A percentile compares a stretch with the other conserved stretches of the same genome.
phyloP scores from a whole-genome alignment of 2,888 invertebrate species.

The Tetropium fuscum region DNA sequence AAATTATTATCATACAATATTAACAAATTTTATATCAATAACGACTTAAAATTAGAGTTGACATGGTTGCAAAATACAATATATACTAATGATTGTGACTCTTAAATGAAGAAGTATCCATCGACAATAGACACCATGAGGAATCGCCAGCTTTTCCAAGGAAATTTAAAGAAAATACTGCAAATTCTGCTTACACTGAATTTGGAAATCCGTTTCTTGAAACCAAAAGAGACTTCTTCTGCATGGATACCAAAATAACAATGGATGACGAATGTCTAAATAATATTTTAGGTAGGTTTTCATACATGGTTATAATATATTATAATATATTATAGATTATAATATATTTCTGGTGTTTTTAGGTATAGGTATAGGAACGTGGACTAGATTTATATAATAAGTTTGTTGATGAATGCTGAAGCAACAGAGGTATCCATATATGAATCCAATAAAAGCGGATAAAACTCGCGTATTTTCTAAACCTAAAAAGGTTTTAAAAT shows the following conservation, averaged over 20 bases:
- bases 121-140: background rate
- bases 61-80: background rate
- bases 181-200: background rate
- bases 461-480: too few relatives aligned
- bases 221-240: background rate
- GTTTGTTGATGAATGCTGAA: background rate
- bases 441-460: too few relatives aligned
- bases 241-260: too few relatives aligned
- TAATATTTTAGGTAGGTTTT: background rate
- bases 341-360: background rate
- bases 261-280: background rate
- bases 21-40: conserved; percentile 5
- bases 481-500: background rate
- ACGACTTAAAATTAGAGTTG: conserved; percentile 8
- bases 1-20: conserved; percentile 7
- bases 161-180: background rate
- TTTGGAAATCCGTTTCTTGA: background rate
- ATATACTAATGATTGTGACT: conserved; percentile 1
- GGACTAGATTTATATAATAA: background rate
- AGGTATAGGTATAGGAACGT: background rate
- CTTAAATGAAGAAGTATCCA: background rate
- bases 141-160: background rate
- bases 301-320: too few relatives aligned
- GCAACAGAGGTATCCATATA: too few relatives aligned
- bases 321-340: too few relatives aligned